Base-by-base conservation (phyloP, 2,797 vertebrate genomes). In the Gymnocypris eckloni region DNA sequence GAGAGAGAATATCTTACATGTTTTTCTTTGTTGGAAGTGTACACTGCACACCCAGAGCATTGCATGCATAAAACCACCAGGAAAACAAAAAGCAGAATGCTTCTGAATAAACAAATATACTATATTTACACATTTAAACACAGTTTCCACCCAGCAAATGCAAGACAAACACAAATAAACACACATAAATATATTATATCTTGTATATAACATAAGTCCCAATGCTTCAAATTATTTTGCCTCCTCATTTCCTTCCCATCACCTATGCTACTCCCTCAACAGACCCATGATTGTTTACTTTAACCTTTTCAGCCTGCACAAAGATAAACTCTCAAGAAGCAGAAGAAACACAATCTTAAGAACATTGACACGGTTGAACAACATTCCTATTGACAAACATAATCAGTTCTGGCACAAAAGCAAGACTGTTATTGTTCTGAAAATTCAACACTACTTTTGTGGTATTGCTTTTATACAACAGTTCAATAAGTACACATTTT, bases 91-190 rank as follows among this genome's bases (percentile, higher is more conserved):
- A 69, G 18, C 37, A 71, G 20, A 25, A 25, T 37, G 64, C 37
- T 28, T 79, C 39, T 64, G 54, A 85, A 41, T 66, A 85, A 85
- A 85, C 84, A 85, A 85, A 80, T 50, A 59, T 48, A 79, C 37
- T 43, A 84, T 64, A 85, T 80, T 72, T 80, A 79, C 67, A 79
- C 37, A 80, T 80, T 72, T 72, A 45, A 45, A 79, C 43, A 79
- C 66, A 67, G 28, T 56, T 67, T 79, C 71, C 75, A 59, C 8
- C 41, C 43, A 64, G 41, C 37, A 59, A 8, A 71, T 41, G 37
- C 25, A 71, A 54, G 22, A 6, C 20, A 73, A 59, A 79, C 33
- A 73, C 28, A 61, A 64, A 64, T 12, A 64, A 50, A 75, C 43
- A 37, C 28, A 33, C 70, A 83, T 18, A 52, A 52, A 70, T 82